phyloP scores from a whole-genome alignment of 2,888 invertebrate genomes.

The Cacoxenus indagator region DNA sequence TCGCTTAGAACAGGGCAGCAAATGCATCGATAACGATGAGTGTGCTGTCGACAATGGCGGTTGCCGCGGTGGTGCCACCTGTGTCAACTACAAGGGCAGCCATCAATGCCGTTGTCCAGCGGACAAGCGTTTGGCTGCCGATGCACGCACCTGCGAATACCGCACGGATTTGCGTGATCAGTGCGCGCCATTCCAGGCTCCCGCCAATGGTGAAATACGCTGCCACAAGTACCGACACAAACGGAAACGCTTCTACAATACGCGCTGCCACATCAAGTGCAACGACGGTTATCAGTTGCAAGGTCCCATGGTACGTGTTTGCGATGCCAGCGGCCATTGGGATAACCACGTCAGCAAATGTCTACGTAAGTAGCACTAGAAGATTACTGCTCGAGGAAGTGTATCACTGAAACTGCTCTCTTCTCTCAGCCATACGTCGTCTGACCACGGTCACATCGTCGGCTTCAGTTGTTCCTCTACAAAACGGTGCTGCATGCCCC shows the following conservation, averaged over 20 bases:
- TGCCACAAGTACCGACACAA: constrained; percentile 69
- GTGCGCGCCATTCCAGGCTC: constrained; percentile 62
- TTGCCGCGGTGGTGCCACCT: constrained; percentile 62
- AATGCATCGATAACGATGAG: constrained; percentile 74
- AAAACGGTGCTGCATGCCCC: constrained; percentile 70
- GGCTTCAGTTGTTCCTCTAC: constrained; percentile 5
- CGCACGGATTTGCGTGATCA: constrained; percentile 59
- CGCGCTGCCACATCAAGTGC: constrained; percentile 68
- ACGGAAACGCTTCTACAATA: constrained; percentile 66
- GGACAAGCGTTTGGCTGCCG: constrained; percentile 65
- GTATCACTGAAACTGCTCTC: neutral
- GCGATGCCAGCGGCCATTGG: constrained; percentile 72
- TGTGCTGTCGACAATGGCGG: constrained; percentile 71
- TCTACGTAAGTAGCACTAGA: constrained; percentile 70
- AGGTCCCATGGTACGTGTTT: constrained; percentile 73
- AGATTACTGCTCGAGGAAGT: neutral
- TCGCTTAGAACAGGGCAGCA: constrained; percentile 69
- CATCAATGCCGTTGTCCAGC: constrained; percentile 72
- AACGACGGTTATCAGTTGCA: constrained; percentile 72
- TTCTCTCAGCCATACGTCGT: constrained; percentile 12
- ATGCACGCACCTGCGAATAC: constrained; percentile 51
- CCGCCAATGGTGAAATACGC: constrained; percentile 64
- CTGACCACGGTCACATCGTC: neutral
- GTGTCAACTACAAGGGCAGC: constrained; percentile 72
- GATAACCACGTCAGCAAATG: constrained; percentile 72